Conservation (phyloP, 2,888 invertebrate genomes). For the Lasioglossum pauxillum region DNA sequence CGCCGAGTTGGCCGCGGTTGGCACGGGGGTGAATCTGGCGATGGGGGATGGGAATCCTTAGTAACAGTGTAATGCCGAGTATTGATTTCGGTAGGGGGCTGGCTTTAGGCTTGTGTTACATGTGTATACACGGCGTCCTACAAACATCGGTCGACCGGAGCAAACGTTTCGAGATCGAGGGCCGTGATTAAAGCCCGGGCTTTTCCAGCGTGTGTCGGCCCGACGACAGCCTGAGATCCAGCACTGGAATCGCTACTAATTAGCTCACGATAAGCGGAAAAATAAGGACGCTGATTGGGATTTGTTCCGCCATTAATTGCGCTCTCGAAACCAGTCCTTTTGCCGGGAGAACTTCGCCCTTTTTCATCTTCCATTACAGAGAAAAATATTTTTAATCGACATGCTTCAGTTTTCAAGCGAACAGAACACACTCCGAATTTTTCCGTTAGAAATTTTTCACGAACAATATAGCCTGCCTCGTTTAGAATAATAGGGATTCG, state of each 20-base stretch:
- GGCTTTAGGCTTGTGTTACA: slow-evolving; percentile 74
- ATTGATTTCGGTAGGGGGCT: slow-evolving; percentile 78
- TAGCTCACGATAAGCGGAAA: slow-evolving; percentile 2
- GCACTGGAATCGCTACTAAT: slow-evolving; percentile 12
- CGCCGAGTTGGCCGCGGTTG: slow-evolving; percentile 25
- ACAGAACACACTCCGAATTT: background rate
- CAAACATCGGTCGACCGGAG: slow-evolving; percentile 69
- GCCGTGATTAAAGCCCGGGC: slow-evolving; percentile 40
- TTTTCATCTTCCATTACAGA: background rate
- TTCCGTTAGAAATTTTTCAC: too few relatives aligned
- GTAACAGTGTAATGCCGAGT: slow-evolving; percentile 77
- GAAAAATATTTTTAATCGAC: too few relatives aligned
- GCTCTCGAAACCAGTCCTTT: background rate
- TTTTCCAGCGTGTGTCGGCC: slow-evolving; percentile 21
- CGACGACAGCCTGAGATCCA: slow-evolving; percentile 23
- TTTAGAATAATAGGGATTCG: background rate
- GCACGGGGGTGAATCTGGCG: slow-evolving; percentile 67
- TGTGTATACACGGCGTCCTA: slow-evolving; percentile 73
- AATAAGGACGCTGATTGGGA: slow-evolving; percentile 12
- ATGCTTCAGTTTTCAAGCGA: background rate
- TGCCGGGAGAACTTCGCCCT: background rate
- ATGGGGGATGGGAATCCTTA: slow-evolving; percentile 75
- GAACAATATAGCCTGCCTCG: background rate
- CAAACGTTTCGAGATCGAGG: slow-evolving; percentile 47
- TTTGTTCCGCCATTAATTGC: slow-evolving; percentile 12